These are phyloP conservation scores for Clunio marinus DNA, from an alignment of 2,888 invertebrate species.

Conservation along the genomic window DNA sequence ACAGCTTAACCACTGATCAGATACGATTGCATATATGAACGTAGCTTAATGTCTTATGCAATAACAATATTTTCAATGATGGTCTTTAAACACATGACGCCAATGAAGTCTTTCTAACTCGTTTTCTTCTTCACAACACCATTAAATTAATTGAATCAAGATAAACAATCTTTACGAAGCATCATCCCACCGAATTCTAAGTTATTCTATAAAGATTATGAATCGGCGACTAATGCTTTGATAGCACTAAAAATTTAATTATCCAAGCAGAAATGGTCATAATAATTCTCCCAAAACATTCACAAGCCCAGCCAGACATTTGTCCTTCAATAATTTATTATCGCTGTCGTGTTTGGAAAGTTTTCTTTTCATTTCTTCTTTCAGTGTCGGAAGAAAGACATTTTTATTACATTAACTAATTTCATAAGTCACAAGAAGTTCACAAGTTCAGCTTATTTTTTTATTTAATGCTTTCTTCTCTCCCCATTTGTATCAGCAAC, in stretches of 20 bases:
- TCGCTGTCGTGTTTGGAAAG: constrained; percentile 1
- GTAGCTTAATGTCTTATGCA: constrained; percentile 25
- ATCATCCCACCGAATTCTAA: not conserved
- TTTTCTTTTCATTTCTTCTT: not conserved
- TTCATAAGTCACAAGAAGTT: constrained; percentile 3
- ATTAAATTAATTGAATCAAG: constrained; percentile 16
- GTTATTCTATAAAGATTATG: not conserved
- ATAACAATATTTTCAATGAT: constrained; percentile 35
- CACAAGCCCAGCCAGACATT: constrained; percentile 9
- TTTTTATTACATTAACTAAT: not conserved
- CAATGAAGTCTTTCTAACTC: not conserved
- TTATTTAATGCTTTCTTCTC: not conserved
- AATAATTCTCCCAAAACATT: not conserved
- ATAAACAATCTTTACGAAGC: not conserved
- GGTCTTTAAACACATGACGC: constrained; percentile 7
- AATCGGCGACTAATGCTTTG: not conserved
- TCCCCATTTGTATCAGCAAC: not conserved
- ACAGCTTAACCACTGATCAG: not conserved
- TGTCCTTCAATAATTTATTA: constrained; percentile 11
- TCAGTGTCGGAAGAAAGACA: not conserved
- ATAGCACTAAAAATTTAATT: constrained; percentile 5
- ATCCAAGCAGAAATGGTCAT: constrained; percentile 4
- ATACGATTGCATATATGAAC: constrained; percentile 4
- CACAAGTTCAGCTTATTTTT: constrained; percentile 19
- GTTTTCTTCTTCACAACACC: not conserved